Conservation (phyloP, 1,140 invertebrate species). For the Drosophila bipectinata region DNA sequence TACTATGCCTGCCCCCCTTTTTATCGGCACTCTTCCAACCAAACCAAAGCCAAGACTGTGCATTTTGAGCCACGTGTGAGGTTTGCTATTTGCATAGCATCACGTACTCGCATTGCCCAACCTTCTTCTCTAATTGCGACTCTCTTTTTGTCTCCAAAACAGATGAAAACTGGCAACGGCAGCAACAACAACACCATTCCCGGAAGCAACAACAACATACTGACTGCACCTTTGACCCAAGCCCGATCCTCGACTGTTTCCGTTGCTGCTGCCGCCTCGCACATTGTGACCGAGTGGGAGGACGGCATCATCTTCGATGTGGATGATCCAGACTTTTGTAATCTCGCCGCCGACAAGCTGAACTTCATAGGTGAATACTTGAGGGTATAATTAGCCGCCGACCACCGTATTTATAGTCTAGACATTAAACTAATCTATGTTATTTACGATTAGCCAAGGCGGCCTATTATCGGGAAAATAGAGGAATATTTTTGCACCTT, state of each 20-base stretch:
- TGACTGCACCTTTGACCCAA: constrained; percentile 27
- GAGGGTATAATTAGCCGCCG: constrained; percentile 35
- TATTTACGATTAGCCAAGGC: constrained; percentile 38
- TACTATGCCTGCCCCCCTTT: background rate
- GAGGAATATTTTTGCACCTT: constrained; percentile 33
- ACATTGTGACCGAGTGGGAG: constrained; percentile 81
- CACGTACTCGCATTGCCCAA: constrained; percentile 46
- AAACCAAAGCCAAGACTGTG: constrained; percentile 13
- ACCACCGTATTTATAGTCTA: constrained; percentile 43
- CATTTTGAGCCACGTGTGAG: constrained; percentile 63
- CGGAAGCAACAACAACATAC: constrained; percentile 30
- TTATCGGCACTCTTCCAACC: constrained; percentile 8
- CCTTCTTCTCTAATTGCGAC: constrained; percentile 41
- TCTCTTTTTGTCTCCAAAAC: constrained; percentile 12
- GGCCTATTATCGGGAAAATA: background rate
- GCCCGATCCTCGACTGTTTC: constrained; percentile 11
- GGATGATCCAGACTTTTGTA: constrained; percentile 83
- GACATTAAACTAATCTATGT: constrained; percentile 43
- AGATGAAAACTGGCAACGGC: constrained; percentile 70
- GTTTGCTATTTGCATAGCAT: constrained; percentile 64
- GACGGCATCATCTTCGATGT: constrained; percentile 80
- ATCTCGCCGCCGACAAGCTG: constrained; percentile 52
- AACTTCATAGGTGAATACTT: constrained; percentile 60
- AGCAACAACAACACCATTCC: constrained; percentile 63
- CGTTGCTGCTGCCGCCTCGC: constrained; percentile 37